These are phyloP conservation scores for Ciona savignyi DNA, from an alignment of 23 tunicate species.

Conservation along the genomic window DNA sequence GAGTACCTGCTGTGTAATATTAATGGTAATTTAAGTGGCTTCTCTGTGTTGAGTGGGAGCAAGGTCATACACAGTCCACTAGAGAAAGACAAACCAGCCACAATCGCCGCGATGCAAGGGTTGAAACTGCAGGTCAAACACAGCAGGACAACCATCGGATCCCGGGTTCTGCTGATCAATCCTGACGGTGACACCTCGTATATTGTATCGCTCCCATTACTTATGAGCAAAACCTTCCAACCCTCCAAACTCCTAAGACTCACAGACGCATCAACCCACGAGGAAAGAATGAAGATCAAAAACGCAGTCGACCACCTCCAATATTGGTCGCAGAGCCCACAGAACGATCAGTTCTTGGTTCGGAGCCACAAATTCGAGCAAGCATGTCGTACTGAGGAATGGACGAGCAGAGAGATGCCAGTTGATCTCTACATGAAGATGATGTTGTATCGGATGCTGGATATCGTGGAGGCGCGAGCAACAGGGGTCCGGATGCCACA, in stretches of 20 bases:
- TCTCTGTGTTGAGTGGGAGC: slow-evolving; percentile 51
- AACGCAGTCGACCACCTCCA: slow-evolving; percentile 30
- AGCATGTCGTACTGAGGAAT: slow-evolving; percentile 2
- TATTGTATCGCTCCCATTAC: slow-evolving; percentile 9
- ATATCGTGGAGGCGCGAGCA: slow-evolving; percentile 53
- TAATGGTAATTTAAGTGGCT: slow-evolving; percentile 23
- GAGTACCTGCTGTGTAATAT: slow-evolving; percentile 49
- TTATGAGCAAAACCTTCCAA: neutral
- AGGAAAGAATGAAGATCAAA: no score
- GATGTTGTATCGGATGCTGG: slow-evolving; percentile 45
- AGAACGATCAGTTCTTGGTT: no score
- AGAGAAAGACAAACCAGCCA: neutral
- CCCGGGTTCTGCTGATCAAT: slow-evolving; percentile 16
- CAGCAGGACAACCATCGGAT: slow-evolving; percentile 5
- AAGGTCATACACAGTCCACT: slow-evolving; percentile 13
- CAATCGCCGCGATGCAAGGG: neutral
- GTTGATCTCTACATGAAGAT: slow-evolving; percentile 36
- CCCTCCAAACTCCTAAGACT: slow-evolving; percentile 6
- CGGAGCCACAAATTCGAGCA: no score
- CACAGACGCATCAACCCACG: no score
- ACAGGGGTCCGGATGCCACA: slow-evolving; percentile 52
- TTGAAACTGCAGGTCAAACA: slow-evolving; percentile 6
- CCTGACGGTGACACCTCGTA: slow-evolving; percentile 36
- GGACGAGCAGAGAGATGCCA: slow-evolving; percentile 52
- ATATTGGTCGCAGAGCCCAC: no score